Conservation (phyloP, 1,140 invertebrate genomes). For the Harlomillsia oculata region DNA sequence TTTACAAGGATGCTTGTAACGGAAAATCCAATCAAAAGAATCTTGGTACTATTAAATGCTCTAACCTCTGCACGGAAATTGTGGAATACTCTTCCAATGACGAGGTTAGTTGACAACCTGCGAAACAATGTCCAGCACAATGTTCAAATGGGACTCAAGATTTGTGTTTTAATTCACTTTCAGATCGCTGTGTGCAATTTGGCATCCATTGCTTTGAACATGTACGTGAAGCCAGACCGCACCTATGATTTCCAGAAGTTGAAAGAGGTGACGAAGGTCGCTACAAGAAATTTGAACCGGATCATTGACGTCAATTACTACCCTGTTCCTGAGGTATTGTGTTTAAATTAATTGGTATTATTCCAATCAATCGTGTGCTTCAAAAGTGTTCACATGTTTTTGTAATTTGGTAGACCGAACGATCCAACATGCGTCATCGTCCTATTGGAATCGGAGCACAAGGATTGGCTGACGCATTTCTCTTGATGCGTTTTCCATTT, state of each 20-base stretch:
- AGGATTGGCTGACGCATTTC: constrained; percentile 92
- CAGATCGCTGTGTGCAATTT: constrained; percentile 93
- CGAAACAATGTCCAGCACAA: not conserved
- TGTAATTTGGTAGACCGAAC: constrained; percentile 49
- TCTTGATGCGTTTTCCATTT: constrained; percentile 88
- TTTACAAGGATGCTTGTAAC: constrained; percentile 97
- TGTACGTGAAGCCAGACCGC: constrained; percentile 70
- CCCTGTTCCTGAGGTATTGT: constrained; percentile 80
- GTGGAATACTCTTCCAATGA: constrained; percentile 83
- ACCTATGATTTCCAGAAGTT: constrained; percentile 85
- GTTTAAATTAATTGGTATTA: constrained; percentile 5
- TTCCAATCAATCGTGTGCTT: too few species aligned
- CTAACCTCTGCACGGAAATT: constrained; percentile 97
- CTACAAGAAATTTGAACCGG: constrained; percentile 89
- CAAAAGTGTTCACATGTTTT: too few species aligned
- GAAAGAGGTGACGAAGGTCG: constrained; percentile 75
- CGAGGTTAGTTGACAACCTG: constrained; percentile 50
- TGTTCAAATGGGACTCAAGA: constrained; percentile 1
- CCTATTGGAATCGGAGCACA: constrained; percentile 95
- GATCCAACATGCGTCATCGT: constrained; percentile 82
- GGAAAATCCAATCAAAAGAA: constrained; percentile 97
- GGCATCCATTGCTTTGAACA: constrained; percentile 94
- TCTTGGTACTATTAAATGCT: constrained; percentile 95
- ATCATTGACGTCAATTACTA: constrained; percentile 97
- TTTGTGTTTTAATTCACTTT: constrained; percentile 14